These are phyloP conservation scores for Caenorhabditis briggsae DNA, from an alignment of 1,140 invertebrate species.

Conservation along the genomic window DNA sequence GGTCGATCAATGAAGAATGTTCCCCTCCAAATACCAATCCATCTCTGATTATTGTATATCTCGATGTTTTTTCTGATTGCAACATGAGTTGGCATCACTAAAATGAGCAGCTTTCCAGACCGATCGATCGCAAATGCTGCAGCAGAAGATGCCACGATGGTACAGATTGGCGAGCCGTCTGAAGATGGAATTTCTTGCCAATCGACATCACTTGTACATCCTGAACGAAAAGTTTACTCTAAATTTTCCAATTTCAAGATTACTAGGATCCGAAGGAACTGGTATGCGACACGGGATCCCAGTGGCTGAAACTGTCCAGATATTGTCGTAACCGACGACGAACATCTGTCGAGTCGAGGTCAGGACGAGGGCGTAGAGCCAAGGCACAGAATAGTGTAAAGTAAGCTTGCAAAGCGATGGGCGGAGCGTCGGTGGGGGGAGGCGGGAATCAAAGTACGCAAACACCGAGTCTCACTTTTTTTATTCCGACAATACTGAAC, in stretches of 20 bases:
- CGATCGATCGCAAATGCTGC: constrained; percentile 54
- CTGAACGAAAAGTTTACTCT: not conserved
- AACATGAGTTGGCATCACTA: constrained; percentile 48
- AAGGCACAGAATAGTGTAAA: too few relatives aligned
- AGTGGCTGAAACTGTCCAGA: constrained; percentile 19
- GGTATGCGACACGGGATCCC: constrained; percentile 43
- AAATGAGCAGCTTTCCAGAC: constrained; percentile 43
- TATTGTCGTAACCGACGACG: too few relatives aligned
- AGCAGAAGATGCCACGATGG: constrained; percentile 27
- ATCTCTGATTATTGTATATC: constrained; percentile 55
- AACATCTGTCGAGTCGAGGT: too few relatives aligned
- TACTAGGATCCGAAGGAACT: constrained; percentile 18
- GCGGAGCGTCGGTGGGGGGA: too few relatives aligned
- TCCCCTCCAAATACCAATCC: constrained; percentile 46
- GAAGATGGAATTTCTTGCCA: constrained; percentile 35
- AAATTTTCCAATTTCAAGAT: not conserved
- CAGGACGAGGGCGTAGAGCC: too few relatives aligned
- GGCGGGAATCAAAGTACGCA: too few relatives aligned
- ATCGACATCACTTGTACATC: constrained; percentile 26
- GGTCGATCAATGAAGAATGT: constrained; percentile 17
- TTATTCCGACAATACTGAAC: too few relatives aligned
- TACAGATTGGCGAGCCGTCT: constrained; percentile 8
- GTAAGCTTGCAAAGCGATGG: too few relatives aligned
- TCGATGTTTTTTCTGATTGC: constrained; percentile 44
- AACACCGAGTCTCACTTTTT: too few relatives aligned